These are phyloP conservation scores for Prionailurus bengalensis DNA, from an alignment of 2,113 vertebrate species.

Conservation along the genomic window DNA sequence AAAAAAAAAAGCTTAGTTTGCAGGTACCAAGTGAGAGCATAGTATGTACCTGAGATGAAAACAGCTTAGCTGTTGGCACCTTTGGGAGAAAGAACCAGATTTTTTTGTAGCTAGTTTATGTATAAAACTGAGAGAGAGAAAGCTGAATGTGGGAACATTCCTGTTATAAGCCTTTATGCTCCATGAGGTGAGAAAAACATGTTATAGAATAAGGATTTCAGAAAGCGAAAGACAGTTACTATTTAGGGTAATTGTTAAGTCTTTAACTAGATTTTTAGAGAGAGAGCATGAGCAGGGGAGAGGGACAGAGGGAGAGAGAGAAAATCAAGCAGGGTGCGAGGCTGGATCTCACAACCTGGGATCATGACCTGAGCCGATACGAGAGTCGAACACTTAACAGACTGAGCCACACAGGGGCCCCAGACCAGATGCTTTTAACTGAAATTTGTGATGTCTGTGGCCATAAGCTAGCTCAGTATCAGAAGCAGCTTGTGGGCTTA, in stretches of 20 bases:
- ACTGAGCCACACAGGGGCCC: too few species aligned
- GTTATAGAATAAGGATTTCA: neutral
- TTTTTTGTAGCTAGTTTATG: slow-evolving; percentile 32
- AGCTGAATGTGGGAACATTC: neutral
- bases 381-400: too few species aligned
- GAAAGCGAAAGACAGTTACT: slow-evolving; percentile 36
- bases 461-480: neutral
- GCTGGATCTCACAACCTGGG: too few species aligned
- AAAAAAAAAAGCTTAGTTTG: neutral
- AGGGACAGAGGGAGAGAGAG: too few species aligned
- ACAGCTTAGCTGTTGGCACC: neutral
- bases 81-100: slow-evolving; percentile 6
- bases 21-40: neutral
- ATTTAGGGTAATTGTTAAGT: neutral
- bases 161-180: slow-evolving; percentile 7
- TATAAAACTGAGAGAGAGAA: neutral
- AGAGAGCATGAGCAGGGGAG: too few species aligned
- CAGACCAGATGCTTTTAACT: neutral
- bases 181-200: neutral
- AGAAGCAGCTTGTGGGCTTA: neutral
- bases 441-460: neutral
- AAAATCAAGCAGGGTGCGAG: too few species aligned
- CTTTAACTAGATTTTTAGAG: too few species aligned
- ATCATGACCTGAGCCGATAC: too few species aligned
- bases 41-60: neutral